Base-by-base conservation (phyloP, 2,888 invertebrate species). In the Lasioglossum morio region DNA sequence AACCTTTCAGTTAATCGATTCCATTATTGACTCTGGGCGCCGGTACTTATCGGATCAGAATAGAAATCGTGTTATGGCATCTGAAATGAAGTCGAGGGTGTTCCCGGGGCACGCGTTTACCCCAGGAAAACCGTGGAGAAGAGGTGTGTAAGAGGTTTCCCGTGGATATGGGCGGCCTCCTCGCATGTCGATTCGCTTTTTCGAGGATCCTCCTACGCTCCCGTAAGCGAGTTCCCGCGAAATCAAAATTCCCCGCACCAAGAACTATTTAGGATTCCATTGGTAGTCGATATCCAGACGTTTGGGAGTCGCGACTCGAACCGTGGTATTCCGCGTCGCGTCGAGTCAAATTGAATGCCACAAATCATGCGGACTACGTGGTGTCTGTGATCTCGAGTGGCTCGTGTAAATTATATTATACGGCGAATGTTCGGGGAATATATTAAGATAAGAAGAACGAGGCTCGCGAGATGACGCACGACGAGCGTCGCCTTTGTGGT, bases 1-100 rank as follows among this genome's bases (percentile, higher is more conserved):
- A 89, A 83, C 81, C 80, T 79, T 66, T 74, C 78, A 80, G 75
- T 87, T 81, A 87, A 79, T 84, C 82, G 85, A 87, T 89, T 86
- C 86, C 85, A 82, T 87, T 85, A 84, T 85, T 81, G 81, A 72
- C 66, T 83, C 72, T 30, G 83, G 79, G 46, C 80, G 53, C 77
- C n/a, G 69, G 70, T 89, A 77, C 81, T 90, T 88, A 83, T 76
- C 82, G 70, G 79, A 82, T 87, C 88, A 60, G 88, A 85, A 88
- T 77, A 48, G 83, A 74, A 69, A 66, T 74, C 40, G 80, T 82
- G 86, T 82, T 85, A 86, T 75, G 66, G 88, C 86, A 76, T 86
- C 72, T 37, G 86, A 79, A 89, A 89, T 77, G 86, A 90, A 89
- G 79, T 81, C 70, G 74, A 23, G 75, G 66, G 74, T 53, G 30